phyloP scores from a whole-genome alignment of 2,797 vertebrate genomes.

The Tragopan temminckii region DNA sequence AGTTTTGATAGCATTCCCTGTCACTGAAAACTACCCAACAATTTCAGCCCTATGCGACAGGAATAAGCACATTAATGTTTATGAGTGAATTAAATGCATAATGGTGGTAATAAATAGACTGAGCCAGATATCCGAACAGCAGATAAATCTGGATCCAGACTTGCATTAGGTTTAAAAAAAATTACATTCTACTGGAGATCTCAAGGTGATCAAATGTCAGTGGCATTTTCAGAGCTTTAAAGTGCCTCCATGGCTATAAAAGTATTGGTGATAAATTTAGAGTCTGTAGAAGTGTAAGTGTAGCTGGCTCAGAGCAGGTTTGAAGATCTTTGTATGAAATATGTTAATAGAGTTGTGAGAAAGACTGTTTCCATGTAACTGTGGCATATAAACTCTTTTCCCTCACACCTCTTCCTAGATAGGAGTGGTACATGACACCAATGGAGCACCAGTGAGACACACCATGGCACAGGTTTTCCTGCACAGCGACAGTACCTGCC shows the following conservation, averaged over 20 bases:
- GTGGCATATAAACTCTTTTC: neutral
- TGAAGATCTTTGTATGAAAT: neutral
- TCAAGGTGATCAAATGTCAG: neutral
- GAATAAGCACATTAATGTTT: neutral
- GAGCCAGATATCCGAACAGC: neutral
- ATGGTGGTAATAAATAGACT: neutral
- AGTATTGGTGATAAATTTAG: neutral
- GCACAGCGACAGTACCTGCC: neutral
- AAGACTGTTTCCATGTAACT: neutral
- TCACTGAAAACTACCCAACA: neutral
- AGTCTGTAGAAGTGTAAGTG: neutral
- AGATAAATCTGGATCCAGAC: neutral
- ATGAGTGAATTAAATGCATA: neutral
- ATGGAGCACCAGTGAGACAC: neutral
- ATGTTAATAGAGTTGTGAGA: neutral
- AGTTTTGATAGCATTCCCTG: neutral
- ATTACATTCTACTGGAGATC: neutral
- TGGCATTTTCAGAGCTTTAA: neutral
- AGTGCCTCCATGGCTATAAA: neutral
- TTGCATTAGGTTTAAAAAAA: neutral
- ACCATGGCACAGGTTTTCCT: neutral
- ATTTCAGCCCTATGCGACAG: neutral
- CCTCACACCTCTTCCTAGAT: neutral
- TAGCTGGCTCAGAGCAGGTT: neutral
- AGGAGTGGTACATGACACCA: neutral